A percentile compares a stretch with the other conserved stretches of the same genome.
These are phyloP conservation scores for Labroides dimidiatus DNA, from an alignment of 2,797 vertebrate species.

Conservation along the genomic window DNA sequence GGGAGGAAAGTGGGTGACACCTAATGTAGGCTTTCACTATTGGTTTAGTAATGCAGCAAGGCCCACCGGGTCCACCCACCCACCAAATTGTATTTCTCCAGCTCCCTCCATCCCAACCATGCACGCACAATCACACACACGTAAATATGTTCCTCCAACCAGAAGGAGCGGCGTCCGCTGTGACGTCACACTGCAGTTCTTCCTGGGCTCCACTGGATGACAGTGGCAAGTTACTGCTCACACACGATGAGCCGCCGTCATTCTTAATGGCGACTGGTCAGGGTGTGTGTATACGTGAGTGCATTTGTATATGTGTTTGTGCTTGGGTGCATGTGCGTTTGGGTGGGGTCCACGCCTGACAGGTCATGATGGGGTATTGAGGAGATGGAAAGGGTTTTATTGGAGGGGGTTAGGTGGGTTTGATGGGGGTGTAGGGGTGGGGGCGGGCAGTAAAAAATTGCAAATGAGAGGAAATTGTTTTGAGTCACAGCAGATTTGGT, in stretches of 20 bases:
- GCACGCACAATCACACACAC: conserved; percentile 59
- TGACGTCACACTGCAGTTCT: conserved; percentile 82
- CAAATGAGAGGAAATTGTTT: conserved; percentile 86
- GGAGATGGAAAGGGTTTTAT: conserved; percentile 68
- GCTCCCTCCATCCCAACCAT: conserved; percentile 67
- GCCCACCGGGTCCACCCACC: conserved; percentile 73
- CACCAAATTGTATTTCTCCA: conserved; percentile 71
- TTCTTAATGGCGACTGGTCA: conserved; percentile 70
- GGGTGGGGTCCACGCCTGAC: conserved; percentile 67
- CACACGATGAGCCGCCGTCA: conserved; percentile 71
- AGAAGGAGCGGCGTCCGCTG: conserved; percentile 56
- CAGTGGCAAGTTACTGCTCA: conserved; percentile 72
- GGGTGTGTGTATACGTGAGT: conserved; percentile 68
- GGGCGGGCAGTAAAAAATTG: conserved; percentile 72
- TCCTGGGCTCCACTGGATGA: conserved; percentile 77
- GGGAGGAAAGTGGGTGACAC: conserved; percentile 56
- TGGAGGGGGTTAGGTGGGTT: conserved; percentile 58
- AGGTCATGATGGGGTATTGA: conserved; percentile 60
- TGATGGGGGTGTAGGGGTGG: conserved; percentile 62
- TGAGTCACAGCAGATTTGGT: conserved; percentile 85
- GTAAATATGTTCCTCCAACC: conserved; percentile 77
- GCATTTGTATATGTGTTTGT: conserved; percentile 56
- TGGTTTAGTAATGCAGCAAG: conserved; percentile 79
- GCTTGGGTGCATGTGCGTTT: conserved; percentile 52
- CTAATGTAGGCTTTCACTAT: conserved; percentile 67